phyloP scores from a whole-genome alignment of 1,140 invertebrate genomes.

The Drosophila trapezifrons region DNA sequence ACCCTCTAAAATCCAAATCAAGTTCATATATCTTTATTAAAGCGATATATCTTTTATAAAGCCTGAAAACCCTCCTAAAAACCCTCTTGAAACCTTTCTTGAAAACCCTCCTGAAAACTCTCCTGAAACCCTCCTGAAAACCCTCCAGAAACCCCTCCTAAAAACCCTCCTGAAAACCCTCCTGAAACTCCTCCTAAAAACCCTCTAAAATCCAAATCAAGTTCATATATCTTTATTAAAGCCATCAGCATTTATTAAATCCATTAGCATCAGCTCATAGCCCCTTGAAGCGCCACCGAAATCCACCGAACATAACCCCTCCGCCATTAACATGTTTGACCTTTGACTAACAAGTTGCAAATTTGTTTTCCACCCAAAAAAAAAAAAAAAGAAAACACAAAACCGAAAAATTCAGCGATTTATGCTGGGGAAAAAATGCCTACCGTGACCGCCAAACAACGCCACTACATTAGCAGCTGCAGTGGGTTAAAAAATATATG shows the following conservation, averaged over 20 bases:
- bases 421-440: slow-evolving; percentile 23
- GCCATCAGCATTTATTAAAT: slow-evolving; percentile 49
- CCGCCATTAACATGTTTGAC: slow-evolving; percentile 44
- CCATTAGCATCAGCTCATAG: slow-evolving; percentile 39
- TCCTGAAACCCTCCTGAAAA: no score
- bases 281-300: slow-evolving; percentile 13
- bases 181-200: no score
- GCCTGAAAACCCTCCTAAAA: no score
- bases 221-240: slow-evolving; percentile 35
- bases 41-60: no score
- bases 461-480: slow-evolving; percentile 78
- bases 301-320: slow-evolving; percentile 12
- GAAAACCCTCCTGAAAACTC: no score
- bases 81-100: no score
- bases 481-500: slow-evolving; percentile 13
- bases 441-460: slow-evolving; percentile 74
- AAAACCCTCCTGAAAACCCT: not conserved
- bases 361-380: slow-evolving; percentile 59
- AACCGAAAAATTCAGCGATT: slow-evolving; percentile 14
- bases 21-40: slow-evolving; percentile 34
- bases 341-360: slow-evolving; percentile 62
- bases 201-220: slow-evolving; percentile 2
- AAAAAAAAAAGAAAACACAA: slow-evolving; percentile 3
- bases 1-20: not conserved
- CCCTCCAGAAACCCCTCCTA: no score